A percentile compares a stretch with the other conserved stretches of the same genome.
Conservation (phyloP, 53 echinoderm and acorn worm genomes). For the Paracentrotus lividus region DNA sequence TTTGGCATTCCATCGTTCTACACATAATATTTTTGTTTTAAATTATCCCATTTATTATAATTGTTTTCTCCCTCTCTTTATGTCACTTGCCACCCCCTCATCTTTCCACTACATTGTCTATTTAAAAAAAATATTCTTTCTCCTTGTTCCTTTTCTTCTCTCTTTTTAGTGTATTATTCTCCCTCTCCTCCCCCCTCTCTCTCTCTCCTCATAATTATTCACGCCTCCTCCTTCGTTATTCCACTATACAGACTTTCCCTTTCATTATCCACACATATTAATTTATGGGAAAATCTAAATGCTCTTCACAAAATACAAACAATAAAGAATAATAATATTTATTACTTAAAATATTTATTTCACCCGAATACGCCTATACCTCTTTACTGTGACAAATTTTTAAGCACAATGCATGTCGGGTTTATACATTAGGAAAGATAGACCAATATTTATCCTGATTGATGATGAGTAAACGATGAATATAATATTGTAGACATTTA, state of each 20-base stretch:
- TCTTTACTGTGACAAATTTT: slow-evolving; percentile 47
- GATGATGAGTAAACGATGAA: not conserved
- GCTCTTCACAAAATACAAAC: not conserved
- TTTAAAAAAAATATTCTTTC: not conserved
- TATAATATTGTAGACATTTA: not conserved
- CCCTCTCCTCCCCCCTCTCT: not conserved
- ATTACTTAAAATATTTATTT: slow-evolving; percentile 58
- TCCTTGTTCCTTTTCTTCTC: not conserved
- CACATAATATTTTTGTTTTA: not conserved
- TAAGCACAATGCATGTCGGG: slow-evolving; percentile 60
- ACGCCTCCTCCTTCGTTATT: not conserved
- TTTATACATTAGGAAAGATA: not conserved
- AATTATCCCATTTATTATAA: too few species aligned
- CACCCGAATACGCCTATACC: slow-evolving; percentile 57
- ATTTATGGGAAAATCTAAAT: not conserved
- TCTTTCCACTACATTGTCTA: not conserved
- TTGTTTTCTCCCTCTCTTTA: not conserved
- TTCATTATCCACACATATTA: not conserved
- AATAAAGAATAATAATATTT: not conserved
- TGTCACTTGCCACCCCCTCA: too few species aligned
- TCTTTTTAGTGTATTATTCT: too few species aligned
- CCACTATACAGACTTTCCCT: not conserved
- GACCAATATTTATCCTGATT: slow-evolving; percentile 16
- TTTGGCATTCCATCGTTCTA: not conserved
- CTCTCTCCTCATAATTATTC: not conserved